Evolutionary conservation across 2,888 invertebrate genomes (phyloP).

Genomic region (Heliothis peltigera): DNA sequence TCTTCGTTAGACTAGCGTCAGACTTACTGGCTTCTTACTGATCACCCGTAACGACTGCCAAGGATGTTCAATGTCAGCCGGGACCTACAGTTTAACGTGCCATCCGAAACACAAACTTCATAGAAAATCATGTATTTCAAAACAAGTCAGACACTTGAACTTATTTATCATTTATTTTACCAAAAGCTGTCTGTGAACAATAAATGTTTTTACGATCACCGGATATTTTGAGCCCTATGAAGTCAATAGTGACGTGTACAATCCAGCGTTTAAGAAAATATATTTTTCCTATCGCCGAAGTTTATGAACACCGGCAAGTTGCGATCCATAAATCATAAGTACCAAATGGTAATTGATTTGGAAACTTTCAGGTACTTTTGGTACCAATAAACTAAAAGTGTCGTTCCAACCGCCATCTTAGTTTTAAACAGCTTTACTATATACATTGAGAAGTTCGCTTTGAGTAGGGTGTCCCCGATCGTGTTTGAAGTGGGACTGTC

Average conservation of each 20-base stretch:
- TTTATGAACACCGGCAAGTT: constrained; percentile 36
- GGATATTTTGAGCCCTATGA: no score
- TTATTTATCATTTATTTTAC: no score
- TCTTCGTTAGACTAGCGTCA: no score
- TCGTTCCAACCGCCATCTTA: constrained; percentile 56
- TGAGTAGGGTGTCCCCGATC: constrained; percentile 66
- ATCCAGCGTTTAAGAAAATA: constrained; percentile 23
- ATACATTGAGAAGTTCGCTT: constrained; percentile 61
- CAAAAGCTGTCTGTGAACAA: no score
- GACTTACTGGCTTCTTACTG: no score
- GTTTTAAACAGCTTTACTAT: constrained; percentile 65
- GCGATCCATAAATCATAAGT: constrained; percentile 56
- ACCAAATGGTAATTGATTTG: constrained; percentile 61
- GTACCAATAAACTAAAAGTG: constrained; percentile 66
- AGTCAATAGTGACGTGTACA: constrained; percentile 32
- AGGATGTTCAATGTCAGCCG: no score
- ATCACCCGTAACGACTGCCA: no score
- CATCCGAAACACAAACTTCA: no score
- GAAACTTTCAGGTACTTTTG: constrained; percentile 55
- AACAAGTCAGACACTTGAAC: no score
- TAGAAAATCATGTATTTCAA: no score
- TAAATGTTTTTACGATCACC: no score
- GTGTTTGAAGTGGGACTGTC: constrained; percentile 62
- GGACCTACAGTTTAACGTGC: no score
- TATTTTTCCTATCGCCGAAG: constrained; percentile 36